A percentile compares a stretch with the other conserved stretches of the same genome.
Conservation (phyloP, 2,113 vertebrate species). For the Cebus imitator region DNA sequence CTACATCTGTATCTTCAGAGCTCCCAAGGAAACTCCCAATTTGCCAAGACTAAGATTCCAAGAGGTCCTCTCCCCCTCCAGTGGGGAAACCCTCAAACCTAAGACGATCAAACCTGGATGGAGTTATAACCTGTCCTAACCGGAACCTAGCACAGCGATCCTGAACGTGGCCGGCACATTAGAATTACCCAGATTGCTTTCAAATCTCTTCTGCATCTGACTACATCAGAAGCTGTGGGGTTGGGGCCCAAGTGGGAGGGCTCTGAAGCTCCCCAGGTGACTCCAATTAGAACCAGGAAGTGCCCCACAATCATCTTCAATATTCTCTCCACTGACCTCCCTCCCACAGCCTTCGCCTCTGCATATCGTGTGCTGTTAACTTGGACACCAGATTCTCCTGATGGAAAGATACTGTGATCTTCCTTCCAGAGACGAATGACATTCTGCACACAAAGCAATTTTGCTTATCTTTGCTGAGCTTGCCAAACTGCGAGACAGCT, state of each 20-base stretch:
- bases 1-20: neutral
- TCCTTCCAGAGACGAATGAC: neutral
- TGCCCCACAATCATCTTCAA: neutral
- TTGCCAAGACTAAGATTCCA: neutral
- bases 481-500: neutral
- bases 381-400: neutral
- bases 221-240: neutral
- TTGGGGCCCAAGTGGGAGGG: neutral
- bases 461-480: constrained; percentile 38
- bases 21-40: neutral
- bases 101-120: neutral
- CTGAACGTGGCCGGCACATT: neutral
- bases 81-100: neutral
- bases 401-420: neutral
- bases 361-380: neutral
- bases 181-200: neutral
- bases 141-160: neutral
- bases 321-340: neutral
- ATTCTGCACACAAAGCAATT: constrained; percentile 27
- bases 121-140: neutral
- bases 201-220: neutral
- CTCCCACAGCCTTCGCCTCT: neutral
- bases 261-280: neutral
- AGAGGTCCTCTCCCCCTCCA: neutral
- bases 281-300: neutral